Evolutionary conservation across 2,113 vertebrate species (phyloP).

Genomic region (Tenebrosternarchus preto): DNA sequence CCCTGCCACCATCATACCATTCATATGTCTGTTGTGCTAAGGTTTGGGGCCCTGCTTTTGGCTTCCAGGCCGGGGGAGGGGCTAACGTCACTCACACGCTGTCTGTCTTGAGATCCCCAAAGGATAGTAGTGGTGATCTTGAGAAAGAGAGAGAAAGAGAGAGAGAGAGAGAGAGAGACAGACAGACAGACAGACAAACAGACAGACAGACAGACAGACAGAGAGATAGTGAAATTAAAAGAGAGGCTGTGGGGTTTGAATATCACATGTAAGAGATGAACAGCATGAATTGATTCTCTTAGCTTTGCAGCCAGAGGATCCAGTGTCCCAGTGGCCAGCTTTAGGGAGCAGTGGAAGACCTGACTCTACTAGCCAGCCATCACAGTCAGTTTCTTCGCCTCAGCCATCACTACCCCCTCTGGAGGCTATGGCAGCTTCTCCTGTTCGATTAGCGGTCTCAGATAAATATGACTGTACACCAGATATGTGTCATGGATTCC

Average conservation of each 20-base stretch:
- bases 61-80: conserved; percentile 39
- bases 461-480: no score
- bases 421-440: no score
- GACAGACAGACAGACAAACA: conserved; percentile 29
- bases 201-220: conserved; percentile 43
- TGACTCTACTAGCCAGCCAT: no score
- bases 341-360: no score
- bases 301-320: conserved; percentile 59
- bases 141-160: no score
- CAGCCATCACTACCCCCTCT: no score
- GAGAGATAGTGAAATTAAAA: conserved; percentile 29
- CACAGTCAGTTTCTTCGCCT: no score
- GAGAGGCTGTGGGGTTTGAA: conserved; percentile 60
- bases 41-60: conserved; percentile 49
- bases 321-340: conserved; percentile 36
- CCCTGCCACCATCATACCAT: conserved; percentile 54
- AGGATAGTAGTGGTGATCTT: conserved; percentile 57
- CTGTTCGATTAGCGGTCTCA: no score
- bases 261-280: conserved; percentile 60
- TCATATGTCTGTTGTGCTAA: conserved; percentile 52
- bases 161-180: conserved; percentile 36
- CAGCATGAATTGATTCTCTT: conserved; percentile 56
- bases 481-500: no score
- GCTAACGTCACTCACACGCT: conserved; percentile 49
- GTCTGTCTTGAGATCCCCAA: conserved; percentile 59